Conservation (phyloP, 1,140 invertebrate species). For the Drosophila pallidifrons region DNA sequence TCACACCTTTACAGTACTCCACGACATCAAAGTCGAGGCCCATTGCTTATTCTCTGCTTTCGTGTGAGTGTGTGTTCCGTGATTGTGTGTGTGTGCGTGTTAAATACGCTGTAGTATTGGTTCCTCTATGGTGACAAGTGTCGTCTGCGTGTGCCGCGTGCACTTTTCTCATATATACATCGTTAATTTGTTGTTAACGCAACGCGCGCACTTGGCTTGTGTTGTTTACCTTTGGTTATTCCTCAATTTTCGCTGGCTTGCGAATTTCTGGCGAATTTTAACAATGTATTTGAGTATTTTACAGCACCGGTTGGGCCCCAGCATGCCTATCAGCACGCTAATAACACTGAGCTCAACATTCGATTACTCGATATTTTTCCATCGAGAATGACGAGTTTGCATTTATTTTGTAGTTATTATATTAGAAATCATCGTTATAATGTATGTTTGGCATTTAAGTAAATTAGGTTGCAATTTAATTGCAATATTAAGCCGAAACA, state of each 20-base stretch:
- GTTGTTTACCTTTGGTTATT: conserved; percentile 57
- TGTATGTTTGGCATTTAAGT: no score
- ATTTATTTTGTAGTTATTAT: not conserved
- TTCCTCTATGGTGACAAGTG: conserved; percentile 59
- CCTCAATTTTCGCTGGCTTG: conserved; percentile 70
- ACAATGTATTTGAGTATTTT: conserved; percentile 58
- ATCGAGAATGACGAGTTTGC: not conserved
- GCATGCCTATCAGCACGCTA: conserved; percentile 31
- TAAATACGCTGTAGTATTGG: conserved; percentile 45
- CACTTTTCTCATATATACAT: conserved; percentile 67
- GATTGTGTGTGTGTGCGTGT: conserved; percentile 31
- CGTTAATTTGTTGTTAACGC: conserved; percentile 61
- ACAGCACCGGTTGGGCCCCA: conserved; percentile 33
- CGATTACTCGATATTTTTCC: conserved; percentile 40
- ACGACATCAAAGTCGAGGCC: conserved; percentile 91
- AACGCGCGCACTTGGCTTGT: conserved; percentile 52
- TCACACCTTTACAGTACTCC: conserved; percentile 93
- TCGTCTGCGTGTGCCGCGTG: conserved; percentile 65
- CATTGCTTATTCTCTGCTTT: conserved; percentile 57
- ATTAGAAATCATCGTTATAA: not conserved
- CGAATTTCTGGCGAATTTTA: conserved; percentile 59
- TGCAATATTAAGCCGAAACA: not conserved
- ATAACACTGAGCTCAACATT: conserved; percentile 35
- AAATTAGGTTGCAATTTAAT: not conserved
- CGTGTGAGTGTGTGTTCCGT: conserved; percentile 34